Conservation (phyloP, 1,140 invertebrate species). For the Pantala flavescens region DNA sequence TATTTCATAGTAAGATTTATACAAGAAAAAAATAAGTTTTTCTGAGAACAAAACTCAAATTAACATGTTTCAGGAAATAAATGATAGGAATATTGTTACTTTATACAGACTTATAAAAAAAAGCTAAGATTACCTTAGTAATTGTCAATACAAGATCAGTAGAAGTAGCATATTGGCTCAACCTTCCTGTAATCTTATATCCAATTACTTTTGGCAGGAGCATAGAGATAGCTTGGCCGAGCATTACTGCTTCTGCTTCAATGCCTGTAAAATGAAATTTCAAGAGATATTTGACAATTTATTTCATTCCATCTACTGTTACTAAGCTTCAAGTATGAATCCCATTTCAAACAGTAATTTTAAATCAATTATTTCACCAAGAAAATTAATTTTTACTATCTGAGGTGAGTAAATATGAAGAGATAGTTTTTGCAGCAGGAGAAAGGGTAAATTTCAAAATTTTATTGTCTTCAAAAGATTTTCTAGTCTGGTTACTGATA, state of each 20-base stretch:
- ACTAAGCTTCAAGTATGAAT: constrained; percentile 12
- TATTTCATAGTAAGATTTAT: too few relatives aligned
- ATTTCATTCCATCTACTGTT: neutral
- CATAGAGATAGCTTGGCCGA: constrained; percentile 95
- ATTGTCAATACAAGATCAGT: constrained; percentile 97
- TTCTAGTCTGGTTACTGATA: too few relatives aligned
- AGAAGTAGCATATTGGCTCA: constrained; percentile 80
- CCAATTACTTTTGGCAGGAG: constrained; percentile 91
- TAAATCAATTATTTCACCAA: too few relatives aligned
- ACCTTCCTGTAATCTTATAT: constrained; percentile 73
- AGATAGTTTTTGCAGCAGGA: too few relatives aligned
- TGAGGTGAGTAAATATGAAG: too few relatives aligned
- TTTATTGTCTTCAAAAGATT: too few relatives aligned
- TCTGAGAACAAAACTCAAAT: too few relatives aligned
- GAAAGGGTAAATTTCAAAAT: too few relatives aligned
- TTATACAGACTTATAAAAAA: too few relatives aligned
- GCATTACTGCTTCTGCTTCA: constrained; percentile 82
- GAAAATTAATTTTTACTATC: constrained; percentile 6
- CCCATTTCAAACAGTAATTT: neutral
- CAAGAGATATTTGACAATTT: neutral
- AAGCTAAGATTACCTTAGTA: constrained; percentile 62
- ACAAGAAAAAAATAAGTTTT: too few relatives aligned
- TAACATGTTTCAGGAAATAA: too few relatives aligned
- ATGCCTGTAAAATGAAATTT: constrained; percentile 43
- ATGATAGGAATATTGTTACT: too few relatives aligned